These are phyloP conservation scores for Phyllopteryx taeniolatus DNA, from an alignment of 2,113 vertebrate genomes.

Conservation along the genomic window DNA sequence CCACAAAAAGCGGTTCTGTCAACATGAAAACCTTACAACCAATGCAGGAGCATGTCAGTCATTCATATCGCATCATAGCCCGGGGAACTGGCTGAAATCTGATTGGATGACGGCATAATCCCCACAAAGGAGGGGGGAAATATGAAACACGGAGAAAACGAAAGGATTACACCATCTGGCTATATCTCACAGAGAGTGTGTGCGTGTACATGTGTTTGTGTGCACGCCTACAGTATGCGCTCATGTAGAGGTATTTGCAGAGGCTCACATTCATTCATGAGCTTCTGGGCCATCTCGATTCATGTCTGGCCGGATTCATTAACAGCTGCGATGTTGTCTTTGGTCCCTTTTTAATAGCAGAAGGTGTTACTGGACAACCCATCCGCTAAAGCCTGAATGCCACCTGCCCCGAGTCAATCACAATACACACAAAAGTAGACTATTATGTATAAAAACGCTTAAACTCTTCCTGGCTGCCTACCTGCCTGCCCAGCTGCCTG, in stretches of 20 bases:
- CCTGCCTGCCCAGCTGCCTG: background rate
- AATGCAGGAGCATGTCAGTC: conserved; percentile 21
- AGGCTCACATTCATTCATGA: conserved; percentile 31
- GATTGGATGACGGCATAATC: conserved; percentile 67
- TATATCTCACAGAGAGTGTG: conserved; percentile 10
- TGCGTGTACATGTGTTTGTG: conserved; percentile 6
- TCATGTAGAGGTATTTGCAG: conserved; percentile 5
- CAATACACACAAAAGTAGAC: background rate
- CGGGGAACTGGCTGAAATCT: conserved; percentile 47
- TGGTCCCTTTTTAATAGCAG: conserved; percentile 6
- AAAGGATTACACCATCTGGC: conserved; percentile 71
- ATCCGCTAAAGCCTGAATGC: conserved; percentile 10
- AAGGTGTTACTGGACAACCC: conserved; percentile 27
- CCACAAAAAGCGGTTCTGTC: background rate
- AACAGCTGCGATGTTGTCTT: conserved; percentile 19
- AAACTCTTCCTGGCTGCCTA: background rate
- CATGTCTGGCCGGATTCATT: conserved; percentile 30
- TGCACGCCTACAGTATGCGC: background rate
- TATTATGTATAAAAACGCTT: background rate
- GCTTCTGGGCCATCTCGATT: conserved; percentile 31
- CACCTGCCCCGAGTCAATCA: background rate
- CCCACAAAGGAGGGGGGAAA: conserved; percentile 46
- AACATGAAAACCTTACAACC: background rate
- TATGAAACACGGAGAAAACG: conserved; percentile 55
- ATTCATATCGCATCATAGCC: conserved; percentile 53